Conservation (phyloP, 2,113 vertebrate species). For the Gadus chalcogrammus region DNA sequence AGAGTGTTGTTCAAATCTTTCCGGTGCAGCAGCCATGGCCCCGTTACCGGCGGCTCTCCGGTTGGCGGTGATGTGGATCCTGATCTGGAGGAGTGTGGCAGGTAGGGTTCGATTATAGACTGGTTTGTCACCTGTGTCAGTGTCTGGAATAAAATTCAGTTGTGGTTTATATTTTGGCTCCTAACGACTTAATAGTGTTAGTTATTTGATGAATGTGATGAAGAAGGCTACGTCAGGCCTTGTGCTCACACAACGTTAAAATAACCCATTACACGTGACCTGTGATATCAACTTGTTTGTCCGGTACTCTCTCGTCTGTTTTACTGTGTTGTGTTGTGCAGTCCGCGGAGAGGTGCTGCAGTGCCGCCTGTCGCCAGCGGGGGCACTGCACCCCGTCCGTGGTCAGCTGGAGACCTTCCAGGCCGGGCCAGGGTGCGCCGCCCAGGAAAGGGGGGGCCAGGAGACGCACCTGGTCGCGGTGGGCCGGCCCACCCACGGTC, state of each 20-base stretch:
- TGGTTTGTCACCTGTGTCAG: no score
- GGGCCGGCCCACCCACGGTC: conserved; percentile 32
- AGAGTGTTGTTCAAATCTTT: background rate
- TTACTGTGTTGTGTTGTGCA: conserved; percentile 22
- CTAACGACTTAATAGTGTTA: no score
- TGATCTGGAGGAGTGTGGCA: conserved; percentile 40
- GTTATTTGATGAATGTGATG: no score
- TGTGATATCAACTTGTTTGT: no score
- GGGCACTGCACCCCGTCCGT: conserved; percentile 61
- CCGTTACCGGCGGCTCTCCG: conserved; percentile 14
- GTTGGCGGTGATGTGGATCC: conserved; percentile 45
- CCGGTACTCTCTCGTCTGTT: no score
- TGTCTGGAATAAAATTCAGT: no score
- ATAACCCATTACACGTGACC: no score
- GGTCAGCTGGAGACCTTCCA: conserved; percentile 69
- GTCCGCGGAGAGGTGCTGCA: conserved; percentile 30
- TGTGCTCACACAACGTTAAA: no score
- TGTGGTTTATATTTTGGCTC: no score
- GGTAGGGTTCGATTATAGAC: conserved; percentile 37
- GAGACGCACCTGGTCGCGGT: conserved; percentile 74
- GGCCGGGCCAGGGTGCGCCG: conserved; percentile 65
- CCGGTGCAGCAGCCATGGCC: conserved; percentile 35
- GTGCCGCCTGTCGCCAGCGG: conserved; percentile 50
- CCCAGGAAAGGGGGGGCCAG: conserved; percentile 56
- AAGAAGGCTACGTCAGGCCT: no score